Evolutionary conservation across 2,797 vertebrate genomes (phyloP).

Genomic region (Sciaenops ocellatus): DNA sequence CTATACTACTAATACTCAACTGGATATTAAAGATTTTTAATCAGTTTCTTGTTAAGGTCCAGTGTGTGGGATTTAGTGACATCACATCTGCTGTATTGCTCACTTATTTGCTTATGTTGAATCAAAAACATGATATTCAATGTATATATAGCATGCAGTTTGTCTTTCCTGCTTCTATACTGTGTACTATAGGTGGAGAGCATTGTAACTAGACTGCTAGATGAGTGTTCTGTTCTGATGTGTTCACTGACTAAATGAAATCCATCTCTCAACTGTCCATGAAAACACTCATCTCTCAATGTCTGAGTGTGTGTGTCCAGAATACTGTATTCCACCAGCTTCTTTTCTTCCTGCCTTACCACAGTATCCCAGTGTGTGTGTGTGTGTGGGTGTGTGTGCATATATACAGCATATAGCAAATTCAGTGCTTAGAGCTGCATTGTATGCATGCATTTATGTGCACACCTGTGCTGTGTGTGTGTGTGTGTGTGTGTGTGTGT

Average conservation of each 20-base stretch:
- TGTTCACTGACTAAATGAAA: constrained; percentile 54
- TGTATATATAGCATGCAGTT: too few species aligned
- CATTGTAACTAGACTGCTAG: neutral
- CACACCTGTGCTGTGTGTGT: constrained; percentile 2
- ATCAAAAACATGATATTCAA: neutral
- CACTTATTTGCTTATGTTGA: neutral
- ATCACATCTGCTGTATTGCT: neutral
- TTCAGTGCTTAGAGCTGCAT: neutral
- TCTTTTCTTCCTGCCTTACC: neutral
- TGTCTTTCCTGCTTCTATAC: neutral
- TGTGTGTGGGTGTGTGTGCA: constrained; percentile 12
- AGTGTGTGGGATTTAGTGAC: too few species aligned
- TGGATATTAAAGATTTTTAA: neutral
- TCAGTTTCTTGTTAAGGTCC: neutral
- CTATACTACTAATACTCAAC: neutral
- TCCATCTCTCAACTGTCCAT: constrained; percentile 65
- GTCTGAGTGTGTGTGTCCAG: constrained; percentile 17
- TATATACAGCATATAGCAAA: neutral
- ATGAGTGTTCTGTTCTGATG: constrained; percentile 20
- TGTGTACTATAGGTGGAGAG: neutral
- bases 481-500: constrained; percentile 17
- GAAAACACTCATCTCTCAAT: constrained; percentile 50
- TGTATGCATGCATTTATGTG: neutral
- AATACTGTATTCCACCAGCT: constrained; percentile 11
- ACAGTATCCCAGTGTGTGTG: neutral